Percentiles rank a stretch among this genome's conserved stretches.
phyloP scores from a whole-genome alignment of 1,140 invertebrate genomes.

The Polyergus mexicanus region DNA sequence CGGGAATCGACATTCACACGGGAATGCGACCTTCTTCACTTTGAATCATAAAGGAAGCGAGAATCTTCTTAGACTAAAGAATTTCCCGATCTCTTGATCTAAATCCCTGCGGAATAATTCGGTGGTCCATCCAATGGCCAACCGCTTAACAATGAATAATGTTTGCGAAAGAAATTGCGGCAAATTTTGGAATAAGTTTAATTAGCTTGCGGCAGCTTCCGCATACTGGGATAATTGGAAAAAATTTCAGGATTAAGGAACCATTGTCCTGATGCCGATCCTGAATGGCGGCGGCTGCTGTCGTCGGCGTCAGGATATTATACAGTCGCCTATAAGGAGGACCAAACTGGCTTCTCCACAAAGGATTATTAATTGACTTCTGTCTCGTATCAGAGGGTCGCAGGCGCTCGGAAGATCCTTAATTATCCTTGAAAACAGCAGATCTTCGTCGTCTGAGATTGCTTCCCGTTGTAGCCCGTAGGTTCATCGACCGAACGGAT shows the following conservation, averaged over 20 bases:
- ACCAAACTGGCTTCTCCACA: constrained; percentile 75
- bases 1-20: too few relatives aligned
- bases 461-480: constrained; percentile 29
- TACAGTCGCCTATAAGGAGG: constrained; percentile 71
- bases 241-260: constrained; percentile 75
- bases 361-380: constrained; percentile 79
- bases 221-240: constrained; percentile 69
- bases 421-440: constrained; percentile 75
- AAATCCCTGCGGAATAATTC: constrained; percentile 41
- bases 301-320: constrained; percentile 65
- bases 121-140: constrained; percentile 39
- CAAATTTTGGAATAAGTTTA: constrained; percentile 77
- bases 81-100: constrained; percentile 22
- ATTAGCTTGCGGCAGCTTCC: constrained; percentile 62
- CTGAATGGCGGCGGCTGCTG: constrained; percentile 66
- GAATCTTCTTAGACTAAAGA: constrained; percentile 37
- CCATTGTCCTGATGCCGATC: constrained; percentile 71
- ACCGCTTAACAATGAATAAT: constrained; percentile 75
- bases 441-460: constrained; percentile 69
- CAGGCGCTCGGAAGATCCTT: constrained; percentile 73
- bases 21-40: not conserved
- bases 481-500: constrained; percentile 43
- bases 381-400: constrained; percentile 76
- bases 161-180: constrained; percentile 77
- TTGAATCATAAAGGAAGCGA: constrained; percentile 20